Evolutionary conservation across 2,888 invertebrate genomes (phyloP), one percentile per base, ranked within the genome.

Genomic region (Drosophila borealis): DNA sequence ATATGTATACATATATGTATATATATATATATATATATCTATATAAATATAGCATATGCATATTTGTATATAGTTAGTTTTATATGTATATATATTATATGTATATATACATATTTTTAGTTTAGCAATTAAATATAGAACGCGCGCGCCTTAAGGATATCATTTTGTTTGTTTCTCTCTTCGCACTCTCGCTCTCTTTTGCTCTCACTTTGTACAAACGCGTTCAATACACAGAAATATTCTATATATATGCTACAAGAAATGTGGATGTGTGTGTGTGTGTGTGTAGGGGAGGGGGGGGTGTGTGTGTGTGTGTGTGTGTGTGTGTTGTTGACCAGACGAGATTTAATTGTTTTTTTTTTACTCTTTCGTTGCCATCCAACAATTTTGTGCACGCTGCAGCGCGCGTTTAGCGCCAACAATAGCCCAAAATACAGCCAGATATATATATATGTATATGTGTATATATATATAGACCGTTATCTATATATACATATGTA

Each of bases 121-220:
- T 64, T 64, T 33, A 36, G 25, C 44, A 71, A 21, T 36, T 63
- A 64, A 42, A 72, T 25, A 60, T 51, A 67, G 55, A 74, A 62
- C 67, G 57, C 60, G 57, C 60, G 57, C 59, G 54, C 42, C 73
- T 71, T 59, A 66, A 59, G 55, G 50, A 70, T 66, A 62, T 73
- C 50, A 29, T 48, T 51, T 25, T 25, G 25, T 48, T 17, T 29
- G 8, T 29, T 8, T 29, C 8, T 17, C 34, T 48, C 3, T 33
- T 29, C 19, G 11, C 21, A 10, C 21, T 21, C 49, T 33, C 4
- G 33, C 2, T 19, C 25, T 29, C 33, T 25, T 8, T 50, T 3
- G 11, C 37, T 13, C 25, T 51, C 13, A 50, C 76, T 74, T 76
- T 74, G 61, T 77, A 74, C 72, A 74, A 74, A 59, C 77, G 60